A percentile compares a stretch with the other conserved stretches of the same genome.
Evolutionary conservation across 2,113 vertebrate genomes (phyloP).

Genomic region (Notiomystis cincta): DNA sequence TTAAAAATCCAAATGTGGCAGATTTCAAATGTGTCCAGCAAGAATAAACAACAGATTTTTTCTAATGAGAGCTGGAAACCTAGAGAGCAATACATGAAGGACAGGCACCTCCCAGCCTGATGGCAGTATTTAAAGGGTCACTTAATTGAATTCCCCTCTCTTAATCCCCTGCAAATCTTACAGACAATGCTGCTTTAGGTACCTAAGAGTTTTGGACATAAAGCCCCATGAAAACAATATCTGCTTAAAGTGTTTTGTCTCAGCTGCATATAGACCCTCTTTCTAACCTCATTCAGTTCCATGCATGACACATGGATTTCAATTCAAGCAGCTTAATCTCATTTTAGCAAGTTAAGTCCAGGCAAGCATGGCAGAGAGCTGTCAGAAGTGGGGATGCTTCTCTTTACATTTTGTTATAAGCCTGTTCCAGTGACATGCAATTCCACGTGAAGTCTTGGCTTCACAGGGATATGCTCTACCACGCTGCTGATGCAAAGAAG

Average conservation of each 20-base stretch:
- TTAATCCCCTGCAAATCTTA: neutral
- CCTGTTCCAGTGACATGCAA: neutral
- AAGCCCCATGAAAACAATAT: neutral
- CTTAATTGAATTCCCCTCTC: neutral
- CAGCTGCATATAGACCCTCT: neutral
- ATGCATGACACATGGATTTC: neutral
- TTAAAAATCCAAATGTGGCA: neutral
- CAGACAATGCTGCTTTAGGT: neutral
- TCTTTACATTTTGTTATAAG: neutral
- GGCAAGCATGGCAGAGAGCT: neutral
- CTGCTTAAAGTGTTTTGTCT: neutral
- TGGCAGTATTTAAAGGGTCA: neutral
- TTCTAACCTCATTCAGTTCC: neutral
- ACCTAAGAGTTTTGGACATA: neutral
- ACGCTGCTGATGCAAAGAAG: neutral
- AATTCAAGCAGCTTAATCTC: conserved; percentile 15
- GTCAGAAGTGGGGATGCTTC: neutral
- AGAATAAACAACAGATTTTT: neutral
- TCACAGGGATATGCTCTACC: neutral
- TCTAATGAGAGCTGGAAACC: neutral
- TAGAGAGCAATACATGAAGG: neutral
- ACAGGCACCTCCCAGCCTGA: neutral
- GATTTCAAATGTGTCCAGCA: neutral
- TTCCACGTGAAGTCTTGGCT: neutral
- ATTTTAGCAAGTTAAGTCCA: neutral